Percentiles rank a stretch among this genome's conserved stretches.
Conservation (phyloP, 2,797 vertebrate species). For the Poeciliopsis gracilis region DNA sequence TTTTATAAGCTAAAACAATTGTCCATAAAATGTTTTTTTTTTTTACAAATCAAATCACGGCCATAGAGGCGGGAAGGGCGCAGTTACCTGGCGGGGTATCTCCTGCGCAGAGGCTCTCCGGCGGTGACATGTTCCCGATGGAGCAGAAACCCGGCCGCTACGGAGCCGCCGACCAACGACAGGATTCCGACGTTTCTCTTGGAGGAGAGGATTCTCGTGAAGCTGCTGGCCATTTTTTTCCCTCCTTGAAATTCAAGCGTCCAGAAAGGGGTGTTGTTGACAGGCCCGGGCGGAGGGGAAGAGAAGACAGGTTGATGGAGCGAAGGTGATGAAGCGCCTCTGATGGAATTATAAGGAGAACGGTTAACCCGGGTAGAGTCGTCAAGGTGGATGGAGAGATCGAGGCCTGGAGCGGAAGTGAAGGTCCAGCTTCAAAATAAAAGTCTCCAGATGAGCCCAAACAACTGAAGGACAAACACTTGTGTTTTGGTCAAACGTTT, state of each 20-base stretch:
- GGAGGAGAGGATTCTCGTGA: constrained; percentile 85
- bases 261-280: not conserved
- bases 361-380: not conserved
- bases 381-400: constrained; percentile 9
- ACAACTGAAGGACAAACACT: no score
- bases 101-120: constrained; percentile 79
- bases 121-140: constrained; percentile 86
- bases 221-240: constrained; percentile 84
- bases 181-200: constrained; percentile 83
- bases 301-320: constrained; percentile 21
- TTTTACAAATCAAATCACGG: not conserved
- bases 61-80: not conserved
- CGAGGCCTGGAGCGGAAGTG: not conserved
- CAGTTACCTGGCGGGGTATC: constrained; percentile 91
- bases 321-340: constrained; percentile 29
- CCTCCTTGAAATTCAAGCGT: no score
- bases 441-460: not conserved
- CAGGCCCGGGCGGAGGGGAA: not conserved
- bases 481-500: not conserved
- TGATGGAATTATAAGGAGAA: constrained; percentile 42
- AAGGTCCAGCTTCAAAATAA: constrained; percentile 22
- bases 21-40: not conserved
- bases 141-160: constrained; percentile 85
- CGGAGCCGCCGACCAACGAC: constrained; percentile 89
- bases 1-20: not conserved